phyloP scores from a whole-genome alignment of 1,140 invertebrate genomes.

The Patella vulgata region DNA sequence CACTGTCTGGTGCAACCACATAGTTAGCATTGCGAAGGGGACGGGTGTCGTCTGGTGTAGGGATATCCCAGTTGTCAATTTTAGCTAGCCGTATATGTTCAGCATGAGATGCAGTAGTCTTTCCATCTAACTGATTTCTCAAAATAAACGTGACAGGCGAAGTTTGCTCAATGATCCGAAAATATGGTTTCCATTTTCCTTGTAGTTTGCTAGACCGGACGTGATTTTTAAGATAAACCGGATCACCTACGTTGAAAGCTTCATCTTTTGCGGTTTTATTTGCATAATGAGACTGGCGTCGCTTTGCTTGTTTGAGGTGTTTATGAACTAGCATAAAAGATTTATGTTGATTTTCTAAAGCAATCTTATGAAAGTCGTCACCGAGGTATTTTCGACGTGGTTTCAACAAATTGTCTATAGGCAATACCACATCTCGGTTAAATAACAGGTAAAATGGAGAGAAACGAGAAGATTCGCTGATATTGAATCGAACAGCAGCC shows the following conservation, averaged over 20 bases:
- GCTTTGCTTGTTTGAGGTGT: background rate
- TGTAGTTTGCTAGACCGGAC: conserved; percentile 2
- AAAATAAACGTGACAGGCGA: conserved; percentile 3
- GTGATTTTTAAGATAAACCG: conserved; percentile 7
- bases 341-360: conserved; percentile 24
- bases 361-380: conserved; percentile 22
- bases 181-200: conserved; percentile 17
- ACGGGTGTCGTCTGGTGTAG: too few relatives aligned
- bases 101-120: conserved; percentile 11
- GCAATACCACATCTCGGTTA: conserved; percentile 20
- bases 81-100: conserved; percentile 9
- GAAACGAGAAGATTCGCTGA: conserved; percentile 12
- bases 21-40: too few relatives aligned
- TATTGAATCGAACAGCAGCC: conserved; percentile 18
- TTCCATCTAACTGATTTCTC: too few relatives aligned
- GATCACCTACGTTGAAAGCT: conserved; percentile 11
- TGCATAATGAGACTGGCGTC: conserved; percentile 11
- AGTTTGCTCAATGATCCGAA: conserved; percentile 9
- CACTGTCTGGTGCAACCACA: too few relatives aligned
- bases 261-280: background rate
- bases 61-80: too few relatives aligned
- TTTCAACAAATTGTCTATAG: conserved; percentile 22
- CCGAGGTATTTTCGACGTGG: conserved; percentile 16
- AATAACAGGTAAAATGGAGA: conserved; percentile 23
- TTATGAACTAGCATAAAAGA: conserved; percentile 17